Base-by-base conservation (phyloP, 1,140 invertebrate species). In the Protaetia brevitarsis region DNA sequence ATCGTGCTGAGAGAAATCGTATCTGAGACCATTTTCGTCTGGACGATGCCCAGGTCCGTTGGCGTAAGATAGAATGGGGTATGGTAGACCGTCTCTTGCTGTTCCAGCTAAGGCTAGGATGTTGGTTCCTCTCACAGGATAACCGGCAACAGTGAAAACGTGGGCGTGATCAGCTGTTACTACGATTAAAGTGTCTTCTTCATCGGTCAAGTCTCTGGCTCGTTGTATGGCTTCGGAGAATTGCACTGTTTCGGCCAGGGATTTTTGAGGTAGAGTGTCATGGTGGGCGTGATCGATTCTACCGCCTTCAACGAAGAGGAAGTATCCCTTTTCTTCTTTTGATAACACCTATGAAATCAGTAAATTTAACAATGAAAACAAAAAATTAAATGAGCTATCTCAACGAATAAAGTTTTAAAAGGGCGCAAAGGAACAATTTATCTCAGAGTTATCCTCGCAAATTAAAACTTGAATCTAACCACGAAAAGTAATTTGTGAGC, bases 271-370 rank as follows among this genome's bases (percentile, higher is more conserved):
- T 41, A 82, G 74, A 31, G 83, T 85, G 51, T 84, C 81, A 70
- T 90, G 89, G 74, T 91, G 88, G 0, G 84, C 88, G 66, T 86
- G 83, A 78, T 91, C 88, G 66, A 92, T 91, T 70, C 85, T 80
- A 2, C 88, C 88, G 64, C 83, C 88, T 84, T 90, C 88, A 28
- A 88, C 86, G 71, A 89, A 86, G 0, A 89, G 74, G 66, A 88
- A 85, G 68, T 79, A 89, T 6, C 93, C 93, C 30, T 89, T 85
- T 0, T 79, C 65, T 74, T 89, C 87, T 63, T 85, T 86, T 1
- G 81, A 80, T 6, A 95, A 78, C 2, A 94, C 81, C 41, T 45
- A 45, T 3, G 16, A 37, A 6, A 37, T n/a, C n/a, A 13, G n/a
- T n/a, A n/a, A n/a, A n/a, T n/a, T n/a, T n/a, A n/a, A n/a, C n/a